phyloP scores from a whole-genome alignment of 2,113 vertebrate genomes.

The Irena cyanogastra region DNA sequence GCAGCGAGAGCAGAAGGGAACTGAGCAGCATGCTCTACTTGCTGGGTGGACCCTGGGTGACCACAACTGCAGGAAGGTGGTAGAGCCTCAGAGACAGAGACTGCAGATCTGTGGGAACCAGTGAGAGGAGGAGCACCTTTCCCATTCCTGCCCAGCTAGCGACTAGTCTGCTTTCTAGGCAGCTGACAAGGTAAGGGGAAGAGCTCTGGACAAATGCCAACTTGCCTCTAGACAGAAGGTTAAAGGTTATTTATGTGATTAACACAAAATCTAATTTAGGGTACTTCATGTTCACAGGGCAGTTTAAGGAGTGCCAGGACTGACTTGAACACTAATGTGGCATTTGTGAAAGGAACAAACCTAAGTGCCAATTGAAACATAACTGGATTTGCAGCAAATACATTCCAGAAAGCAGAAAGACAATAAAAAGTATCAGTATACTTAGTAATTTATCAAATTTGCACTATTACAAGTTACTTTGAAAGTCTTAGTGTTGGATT shows the following conservation, averaged over 20 bases:
- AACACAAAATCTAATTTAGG: neutral
- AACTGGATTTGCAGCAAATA: neutral
- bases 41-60: neutral
- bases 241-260: neutral
- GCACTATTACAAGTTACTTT: neutral
- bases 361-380: neutral
- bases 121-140: neutral
- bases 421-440: neutral
- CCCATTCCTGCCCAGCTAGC: neutral
- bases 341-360: neutral
- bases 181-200: neutral
- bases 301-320: neutral
- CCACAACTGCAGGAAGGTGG: rapidly evolving
- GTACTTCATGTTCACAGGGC: neutral
- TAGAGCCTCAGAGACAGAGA: neutral
- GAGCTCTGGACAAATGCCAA: neutral
- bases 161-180: neutral
- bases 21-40: neutral
- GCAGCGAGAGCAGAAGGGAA: neutral
- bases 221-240: neutral
- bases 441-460: neutral
- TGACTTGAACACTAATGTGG: neutral
- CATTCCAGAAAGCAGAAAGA: neutral
- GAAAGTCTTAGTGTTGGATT: neutral
- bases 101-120: neutral